Percentiles rank a stretch among this genome's conserved stretches.
Evolutionary conservation across 92 coral and sea anemone genomes (phyloP).

Genomic region (Palythoa heliodiscus): DNA sequence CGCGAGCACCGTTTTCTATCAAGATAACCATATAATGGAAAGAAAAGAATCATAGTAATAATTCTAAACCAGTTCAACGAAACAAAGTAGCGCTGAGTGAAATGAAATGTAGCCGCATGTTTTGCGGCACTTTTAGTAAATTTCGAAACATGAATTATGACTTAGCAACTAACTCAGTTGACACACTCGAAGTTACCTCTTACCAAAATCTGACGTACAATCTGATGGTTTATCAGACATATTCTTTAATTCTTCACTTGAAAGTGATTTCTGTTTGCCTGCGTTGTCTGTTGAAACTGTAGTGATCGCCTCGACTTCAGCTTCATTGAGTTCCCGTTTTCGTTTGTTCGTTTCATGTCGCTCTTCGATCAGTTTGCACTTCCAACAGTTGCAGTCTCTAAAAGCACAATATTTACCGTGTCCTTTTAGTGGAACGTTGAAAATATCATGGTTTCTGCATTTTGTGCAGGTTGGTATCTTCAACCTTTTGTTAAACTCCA

Average conservation of each 20-base stretch:
- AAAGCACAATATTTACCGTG: slow-evolving; percentile 52
- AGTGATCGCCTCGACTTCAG: slow-evolving; percentile 9
- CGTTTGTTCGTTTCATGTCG: slow-evolving; percentile 48
- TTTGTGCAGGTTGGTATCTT: slow-evolving; percentile 59
- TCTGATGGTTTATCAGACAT: neutral
- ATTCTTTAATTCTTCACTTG: neutral
- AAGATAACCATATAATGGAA: neutral
- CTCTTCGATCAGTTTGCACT: slow-evolving; percentile 50
- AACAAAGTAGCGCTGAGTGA: neutral
- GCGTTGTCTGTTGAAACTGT: neutral
- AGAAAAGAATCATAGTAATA: neutral
- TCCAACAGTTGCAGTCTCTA: slow-evolving; percentile 47
- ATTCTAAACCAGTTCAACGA: neutral
- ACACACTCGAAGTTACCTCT: neutral
- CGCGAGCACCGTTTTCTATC: neutral
- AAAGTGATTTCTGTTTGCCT: neutral
- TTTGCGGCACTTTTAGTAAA: neutral
- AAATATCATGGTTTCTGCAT: slow-evolving; percentile 59
- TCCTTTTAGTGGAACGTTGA: slow-evolving; percentile 54
- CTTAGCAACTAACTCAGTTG: neutral
- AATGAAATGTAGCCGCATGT: neutral
- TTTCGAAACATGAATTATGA: slow-evolving; percentile 4
- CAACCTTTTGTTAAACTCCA: slow-evolving; percentile 9
- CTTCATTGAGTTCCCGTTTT: slow-evolving; percentile 29
- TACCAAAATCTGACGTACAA: neutral